phyloP scores from a whole-genome alignment of 1,140 invertebrate genomes.

The Zelostemma sp. region DNA sequence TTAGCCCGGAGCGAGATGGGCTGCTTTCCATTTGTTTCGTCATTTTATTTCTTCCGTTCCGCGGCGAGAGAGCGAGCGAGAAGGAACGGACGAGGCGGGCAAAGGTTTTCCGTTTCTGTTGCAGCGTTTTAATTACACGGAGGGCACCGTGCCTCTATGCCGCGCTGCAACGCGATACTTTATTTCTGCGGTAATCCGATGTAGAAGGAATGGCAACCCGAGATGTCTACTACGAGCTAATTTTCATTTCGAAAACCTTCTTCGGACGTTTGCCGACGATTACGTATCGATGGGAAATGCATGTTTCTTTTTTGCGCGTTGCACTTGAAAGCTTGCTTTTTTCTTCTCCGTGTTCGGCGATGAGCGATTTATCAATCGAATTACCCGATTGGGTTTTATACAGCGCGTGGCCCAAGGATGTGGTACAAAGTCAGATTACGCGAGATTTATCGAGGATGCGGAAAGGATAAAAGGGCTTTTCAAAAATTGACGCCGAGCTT shows the following conservation, averaged over 20 bases:
- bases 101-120: constrained; percentile 41
- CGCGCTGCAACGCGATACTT: constrained; percentile 57
- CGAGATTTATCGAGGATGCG: constrained; percentile 45
- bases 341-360: neutral
- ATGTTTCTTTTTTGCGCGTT: too few species aligned
- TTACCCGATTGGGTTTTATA: too few species aligned
- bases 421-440: too few species aligned
- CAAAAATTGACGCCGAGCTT: constrained; percentile 52
- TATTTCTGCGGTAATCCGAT: constrained; percentile 59
- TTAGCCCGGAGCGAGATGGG: constrained; percentile 66
- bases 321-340: too few species aligned
- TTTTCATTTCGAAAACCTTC: constrained; percentile 37
- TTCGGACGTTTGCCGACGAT: neutral
- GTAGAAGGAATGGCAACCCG: constrained; percentile 45
- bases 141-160: constrained; percentile 22
- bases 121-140: constrained; percentile 62
- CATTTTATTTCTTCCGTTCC: constrained; percentile 55
- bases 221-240: constrained; percentile 35
- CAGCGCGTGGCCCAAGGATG: too few species aligned
- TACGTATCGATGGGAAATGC: neutral
- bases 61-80: constrained; percentile 16
- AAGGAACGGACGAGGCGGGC: constrained; percentile 8
- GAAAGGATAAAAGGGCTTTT: constrained; percentile 35
- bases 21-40: constrained; percentile 61
- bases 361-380: too few species aligned